Base-by-base conservation (phyloP, 1,140 invertebrate species). In the Dinothrombium tinctorium region DNA sequence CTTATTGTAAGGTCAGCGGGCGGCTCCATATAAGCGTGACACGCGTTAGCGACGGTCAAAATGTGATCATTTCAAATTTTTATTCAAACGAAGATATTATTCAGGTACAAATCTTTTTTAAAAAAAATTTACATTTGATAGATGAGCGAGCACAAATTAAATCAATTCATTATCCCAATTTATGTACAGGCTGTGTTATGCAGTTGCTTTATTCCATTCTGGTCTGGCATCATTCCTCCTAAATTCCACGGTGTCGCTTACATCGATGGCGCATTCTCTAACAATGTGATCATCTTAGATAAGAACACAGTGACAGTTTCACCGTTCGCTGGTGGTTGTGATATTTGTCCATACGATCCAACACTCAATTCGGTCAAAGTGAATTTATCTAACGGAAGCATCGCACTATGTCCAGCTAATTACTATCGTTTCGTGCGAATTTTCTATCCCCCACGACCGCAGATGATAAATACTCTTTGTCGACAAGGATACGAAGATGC, bases 401-500 rank as follows among this genome's bases (percentile, higher is more conserved):
- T 96, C 55, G 84, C 94, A 42, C 54, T 64, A 40, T 19, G 9
- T 38, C 12, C 74, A 41, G 74, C 83, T 55, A 96, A 98, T 57
- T 73, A 95, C 44, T 86, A 86, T 53, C 68, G 90, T 38, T 74
- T 95, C 53, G 71, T 74, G 0, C 69, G 80, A 45, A 87, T 89
- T 51, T 62, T 98, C 5, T 94, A 94, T 57, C 90, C 92, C 19
- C 87, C 89, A 2, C 77, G 77, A 51, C 78, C 84, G 3, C 86
- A 95, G 62, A 73, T 81, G 44, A 31, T 66, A 17, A 84, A 80
- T 43, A 80, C 82, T 50, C 90, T 96, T 72, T 95, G 89, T 56
- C 80, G 89, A 52, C 87, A 95, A 63, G 90, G 87, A 15, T 98
- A 95, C 56, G 84, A 94, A 51, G 90, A 98, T 60, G 82, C 86